A percentile compares a stretch with the other conserved stretches of the same genome.
phyloP scores from a whole-genome alignment of 2,797 vertebrate genomes.

The Anisognathus igniventris region DNA sequence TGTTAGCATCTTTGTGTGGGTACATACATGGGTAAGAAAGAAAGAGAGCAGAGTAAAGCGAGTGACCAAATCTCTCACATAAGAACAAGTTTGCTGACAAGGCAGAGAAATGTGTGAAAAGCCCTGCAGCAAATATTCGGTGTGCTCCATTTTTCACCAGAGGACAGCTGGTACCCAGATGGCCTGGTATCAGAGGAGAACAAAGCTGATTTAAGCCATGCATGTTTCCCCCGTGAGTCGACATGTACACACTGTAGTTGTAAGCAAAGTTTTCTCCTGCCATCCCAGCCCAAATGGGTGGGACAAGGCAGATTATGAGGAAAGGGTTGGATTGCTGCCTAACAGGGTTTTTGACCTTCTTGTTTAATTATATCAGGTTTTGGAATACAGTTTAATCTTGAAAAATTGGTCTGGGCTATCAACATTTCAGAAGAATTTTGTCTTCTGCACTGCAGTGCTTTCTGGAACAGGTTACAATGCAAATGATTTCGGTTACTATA shows the following conservation, averaged over 20 bases:
- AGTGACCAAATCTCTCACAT: background rate
- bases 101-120: conserved; percentile 28
- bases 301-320: background rate
- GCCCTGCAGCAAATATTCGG: background rate
- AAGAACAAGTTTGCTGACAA: conserved; percentile 48
- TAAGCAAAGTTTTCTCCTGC: background rate
- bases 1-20: background rate
- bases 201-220: background rate
- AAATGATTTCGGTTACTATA: background rate
- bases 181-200: background rate
- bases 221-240: background rate
- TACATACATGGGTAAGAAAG: background rate
- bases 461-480: background rate
- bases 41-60: background rate
- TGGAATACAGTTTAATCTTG: background rate
- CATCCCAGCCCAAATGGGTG: background rate
- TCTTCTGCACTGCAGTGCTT: background rate
- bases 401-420: background rate
- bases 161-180: conserved; percentile 24
- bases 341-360: background rate
- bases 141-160: background rate
- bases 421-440: background rate
- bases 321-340: background rate
- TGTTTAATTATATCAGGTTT: background rate
- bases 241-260: fast-evolving